phyloP scores from a whole-genome alignment of 2,113 vertebrate species.

The Ammodytes marinus region DNA sequence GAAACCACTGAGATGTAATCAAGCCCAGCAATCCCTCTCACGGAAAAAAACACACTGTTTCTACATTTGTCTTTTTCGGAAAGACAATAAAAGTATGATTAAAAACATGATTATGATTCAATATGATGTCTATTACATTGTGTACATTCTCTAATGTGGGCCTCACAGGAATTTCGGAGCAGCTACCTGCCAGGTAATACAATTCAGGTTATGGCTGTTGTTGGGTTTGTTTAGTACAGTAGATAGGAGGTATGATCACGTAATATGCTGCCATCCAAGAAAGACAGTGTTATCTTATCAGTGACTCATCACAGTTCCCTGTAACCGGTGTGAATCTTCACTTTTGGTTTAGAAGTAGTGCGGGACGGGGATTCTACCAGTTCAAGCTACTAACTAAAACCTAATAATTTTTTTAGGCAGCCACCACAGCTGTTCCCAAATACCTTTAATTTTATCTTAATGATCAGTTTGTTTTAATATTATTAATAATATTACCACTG shows the following conservation, averaged over 20 bases:
- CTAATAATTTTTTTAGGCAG: neutral
- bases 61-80: neutral
- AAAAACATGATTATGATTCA: too few relatives aligned
- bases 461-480: too few relatives aligned
- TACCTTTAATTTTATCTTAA: neutral
- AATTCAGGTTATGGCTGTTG: neutral
- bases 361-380: neutral
- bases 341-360: slow-evolving; percentile 16
- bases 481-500: neutral
- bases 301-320: slow-evolving; percentile 5
- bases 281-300: too few relatives aligned
- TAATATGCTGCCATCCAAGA: neutral
- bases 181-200: too few relatives aligned
- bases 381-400: neutral
- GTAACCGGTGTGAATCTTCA: neutral
- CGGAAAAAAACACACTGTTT: slow-evolving; percentile 1
- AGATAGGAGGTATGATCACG: neutral
- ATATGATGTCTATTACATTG: neutral
- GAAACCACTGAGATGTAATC: slow-evolving; percentile 32
- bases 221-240: neutral
- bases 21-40: neutral
- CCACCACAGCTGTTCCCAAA: neutral
- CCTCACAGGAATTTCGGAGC: too few relatives aligned
- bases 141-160: neutral
- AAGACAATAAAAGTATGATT: neutral